These are phyloP conservation scores for Podarcis siculus DNA, from an alignment of 2,797 vertebrate species.

Conservation along the genomic window DNA sequence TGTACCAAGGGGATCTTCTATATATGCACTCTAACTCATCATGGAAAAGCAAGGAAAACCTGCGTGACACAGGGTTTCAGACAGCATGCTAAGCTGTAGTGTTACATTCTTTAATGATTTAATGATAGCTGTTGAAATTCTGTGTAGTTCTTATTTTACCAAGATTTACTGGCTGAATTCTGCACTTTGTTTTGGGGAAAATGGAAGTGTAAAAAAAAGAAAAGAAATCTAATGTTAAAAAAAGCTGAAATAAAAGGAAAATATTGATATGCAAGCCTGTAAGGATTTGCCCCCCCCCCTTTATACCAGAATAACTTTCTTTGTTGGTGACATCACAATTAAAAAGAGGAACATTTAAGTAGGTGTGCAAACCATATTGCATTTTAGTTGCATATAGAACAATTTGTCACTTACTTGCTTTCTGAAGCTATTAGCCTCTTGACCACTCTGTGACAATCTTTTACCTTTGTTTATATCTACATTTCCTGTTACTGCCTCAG, in stretches of 20 bases:
- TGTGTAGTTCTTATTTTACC: neutral
- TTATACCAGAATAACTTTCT: too few species aligned
- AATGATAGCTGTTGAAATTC: neutral
- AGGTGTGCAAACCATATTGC: neutral
- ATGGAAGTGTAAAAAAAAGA: neutral
- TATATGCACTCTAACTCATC: neutral
- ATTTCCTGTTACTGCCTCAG: neutral
- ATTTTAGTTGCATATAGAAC: neutral
- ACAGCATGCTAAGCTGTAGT: neutral
- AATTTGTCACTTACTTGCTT: neutral
- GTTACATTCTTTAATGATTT: neutral
- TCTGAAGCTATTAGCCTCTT: neutral
- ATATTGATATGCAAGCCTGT: neutral
- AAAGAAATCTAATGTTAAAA: neutral
- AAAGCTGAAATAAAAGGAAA: neutral
- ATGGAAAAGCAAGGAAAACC: neutral
- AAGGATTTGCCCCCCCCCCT: neutral
- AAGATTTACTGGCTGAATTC: neutral
- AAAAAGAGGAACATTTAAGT: neutral
- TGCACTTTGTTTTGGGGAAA: neutral
- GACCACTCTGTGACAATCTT: neutral
- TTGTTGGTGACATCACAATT: neutral
- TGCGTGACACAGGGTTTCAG: neutral
- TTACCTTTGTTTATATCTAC: too few species aligned
- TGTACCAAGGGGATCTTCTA: neutral